Percentiles rank a stretch among this genome's conserved stretches.
phyloP scores from a whole-genome alignment of 2,113 vertebrate species.

The Rhynchopsitta pachyrhyncha region DNA sequence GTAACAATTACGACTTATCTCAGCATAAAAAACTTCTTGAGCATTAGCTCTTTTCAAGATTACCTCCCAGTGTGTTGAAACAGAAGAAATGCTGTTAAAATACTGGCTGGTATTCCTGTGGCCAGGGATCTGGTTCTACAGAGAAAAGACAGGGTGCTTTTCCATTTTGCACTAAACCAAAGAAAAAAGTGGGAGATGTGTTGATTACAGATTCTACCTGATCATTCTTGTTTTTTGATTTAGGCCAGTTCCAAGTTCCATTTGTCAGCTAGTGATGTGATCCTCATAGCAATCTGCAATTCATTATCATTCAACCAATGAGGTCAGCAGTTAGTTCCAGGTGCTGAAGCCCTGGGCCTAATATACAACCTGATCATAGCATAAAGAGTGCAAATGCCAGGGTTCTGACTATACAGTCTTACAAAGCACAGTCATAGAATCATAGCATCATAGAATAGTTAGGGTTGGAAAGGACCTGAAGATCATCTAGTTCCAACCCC shows the following conservation, averaged over 20 bases:
- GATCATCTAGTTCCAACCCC: too few relatives aligned
- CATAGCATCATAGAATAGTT: too few relatives aligned
- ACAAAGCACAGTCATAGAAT: background rate
- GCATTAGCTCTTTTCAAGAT: background rate
- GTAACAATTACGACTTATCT: background rate
- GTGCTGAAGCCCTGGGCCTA: background rate
- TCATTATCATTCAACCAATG: rapidly evolving
- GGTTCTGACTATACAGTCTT: background rate
- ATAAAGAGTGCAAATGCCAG: background rate
- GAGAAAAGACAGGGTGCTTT: background rate
- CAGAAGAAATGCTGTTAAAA: background rate
- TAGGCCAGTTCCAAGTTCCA: rapidly evolving
- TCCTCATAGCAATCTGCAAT: background rate
- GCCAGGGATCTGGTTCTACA: background rate
- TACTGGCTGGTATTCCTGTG: background rate
- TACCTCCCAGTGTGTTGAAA: background rate
- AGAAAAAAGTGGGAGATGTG: background rate
- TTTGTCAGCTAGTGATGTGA: background rate
- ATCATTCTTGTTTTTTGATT: background rate
- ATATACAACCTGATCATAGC: background rate
- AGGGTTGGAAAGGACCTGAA: too few relatives aligned
- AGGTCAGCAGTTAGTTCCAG: background rate
- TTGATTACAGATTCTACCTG: background rate
- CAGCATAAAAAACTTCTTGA: background rate
- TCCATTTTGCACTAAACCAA: background rate